These are phyloP conservation scores for Andrena trimmerana DNA, from an alignment of 2,888 invertebrate genomes.

Conservation along the genomic window DNA sequence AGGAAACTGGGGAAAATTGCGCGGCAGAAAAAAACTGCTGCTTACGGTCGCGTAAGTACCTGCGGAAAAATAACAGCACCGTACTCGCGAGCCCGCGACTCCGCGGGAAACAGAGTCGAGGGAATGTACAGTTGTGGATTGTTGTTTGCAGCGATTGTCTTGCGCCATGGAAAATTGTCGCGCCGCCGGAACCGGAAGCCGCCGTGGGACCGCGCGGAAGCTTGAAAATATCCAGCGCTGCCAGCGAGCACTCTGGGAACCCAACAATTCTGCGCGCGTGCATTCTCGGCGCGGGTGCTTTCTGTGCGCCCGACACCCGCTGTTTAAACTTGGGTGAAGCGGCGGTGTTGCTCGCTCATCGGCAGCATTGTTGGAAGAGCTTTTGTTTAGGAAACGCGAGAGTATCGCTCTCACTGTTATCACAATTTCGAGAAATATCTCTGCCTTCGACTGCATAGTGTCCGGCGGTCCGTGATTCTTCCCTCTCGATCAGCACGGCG, in stretches of 20 bases:
- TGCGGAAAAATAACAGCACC: slow-evolving; percentile 19
- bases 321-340: neutral
- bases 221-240: slow-evolving; percentile 65
- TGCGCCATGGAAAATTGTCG: slow-evolving; percentile 63
- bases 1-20: slow-evolving; percentile 25
- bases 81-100: neutral
- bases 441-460: neutral
- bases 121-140: slow-evolving; percentile 26
- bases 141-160: slow-evolving; percentile 25
- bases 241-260: slow-evolving; percentile 63
- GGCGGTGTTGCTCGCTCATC: neutral
- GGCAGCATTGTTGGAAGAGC: neutral
- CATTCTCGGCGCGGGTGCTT: neutral
- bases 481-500: neutral
- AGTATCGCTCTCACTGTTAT: neutral
- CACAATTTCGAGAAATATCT: neutral
- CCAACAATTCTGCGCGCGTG: slow-evolving; percentile 51
- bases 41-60: slow-evolving; percentile 14
- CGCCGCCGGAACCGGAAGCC: slow-evolving; percentile 73
- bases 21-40: neutral
- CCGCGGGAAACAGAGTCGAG: neutral
- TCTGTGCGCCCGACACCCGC: slow-evolving; percentile 3
- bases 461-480: neutral
- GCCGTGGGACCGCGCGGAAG: slow-evolving; percentile 71
- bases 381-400: neutral